phyloP scores from a whole-genome alignment of 2,888 invertebrate species.

The Gymnoscelis rufifasciata region DNA sequence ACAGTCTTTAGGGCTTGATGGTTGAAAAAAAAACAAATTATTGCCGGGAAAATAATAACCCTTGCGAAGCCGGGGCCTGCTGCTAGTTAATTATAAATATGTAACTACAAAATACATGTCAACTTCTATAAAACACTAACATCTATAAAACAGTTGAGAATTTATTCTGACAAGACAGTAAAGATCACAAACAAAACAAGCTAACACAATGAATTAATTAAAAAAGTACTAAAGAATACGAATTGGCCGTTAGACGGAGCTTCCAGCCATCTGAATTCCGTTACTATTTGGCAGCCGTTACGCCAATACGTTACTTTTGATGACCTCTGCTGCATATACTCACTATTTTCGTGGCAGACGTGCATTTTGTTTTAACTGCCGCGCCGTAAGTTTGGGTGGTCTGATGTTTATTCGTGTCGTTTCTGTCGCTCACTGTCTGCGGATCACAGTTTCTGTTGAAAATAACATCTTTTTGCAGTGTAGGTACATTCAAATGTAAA shows the following conservation, averaged over 20 bases:
- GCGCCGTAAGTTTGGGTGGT: conserved; percentile 14
- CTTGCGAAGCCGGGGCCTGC: no score
- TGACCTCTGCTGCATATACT: conserved; percentile 22
- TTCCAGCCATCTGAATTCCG: neutral
- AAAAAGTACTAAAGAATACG: neutral
- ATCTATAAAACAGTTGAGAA: neutral
- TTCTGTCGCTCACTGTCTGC: neutral
- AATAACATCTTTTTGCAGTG: no score
- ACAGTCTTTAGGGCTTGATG: no score
- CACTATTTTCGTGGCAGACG: conserved; percentile 19
- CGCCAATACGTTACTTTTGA: conserved; percentile 25
- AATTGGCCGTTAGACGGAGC: neutral
- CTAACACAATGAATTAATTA: no score
- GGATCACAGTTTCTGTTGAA: neutral
- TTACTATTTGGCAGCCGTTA: conserved; percentile 39
- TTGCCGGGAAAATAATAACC: no score
- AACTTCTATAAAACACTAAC: no score
- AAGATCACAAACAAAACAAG: no score
- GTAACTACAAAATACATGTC: no score
- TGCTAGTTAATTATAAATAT: no score
- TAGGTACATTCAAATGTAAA: no score
- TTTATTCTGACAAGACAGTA: neutral
- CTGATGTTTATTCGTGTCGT: conserved; percentile 5
- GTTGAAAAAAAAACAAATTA: no score
- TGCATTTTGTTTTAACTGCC: conserved; percentile 19